phyloP scores from a whole-genome alignment of 2,113 vertebrate species.

The Otis tarda region DNA sequence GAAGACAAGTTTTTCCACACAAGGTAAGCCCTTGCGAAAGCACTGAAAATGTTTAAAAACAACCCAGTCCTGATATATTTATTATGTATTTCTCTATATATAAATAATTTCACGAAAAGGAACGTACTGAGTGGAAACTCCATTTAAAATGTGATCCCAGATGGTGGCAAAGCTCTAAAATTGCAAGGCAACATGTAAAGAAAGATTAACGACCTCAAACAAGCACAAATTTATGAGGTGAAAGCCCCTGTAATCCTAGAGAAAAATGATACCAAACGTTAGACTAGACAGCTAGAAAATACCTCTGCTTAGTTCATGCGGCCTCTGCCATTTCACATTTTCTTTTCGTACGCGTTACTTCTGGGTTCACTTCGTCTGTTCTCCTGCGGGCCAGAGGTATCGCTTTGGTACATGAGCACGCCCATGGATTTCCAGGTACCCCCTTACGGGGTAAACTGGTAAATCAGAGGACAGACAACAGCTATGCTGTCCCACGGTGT shows the following conservation, averaged over 20 bases:
- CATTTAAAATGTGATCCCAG: conserved; percentile 71
- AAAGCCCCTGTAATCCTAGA: conserved; percentile 71
- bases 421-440: neutral
- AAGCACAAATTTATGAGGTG: conserved; percentile 73
- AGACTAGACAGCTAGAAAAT: conserved; percentile 69
- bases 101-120: conserved; percentile 66
- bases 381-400: neutral
- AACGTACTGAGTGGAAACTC: conserved; percentile 71
- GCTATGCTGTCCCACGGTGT: neutral
- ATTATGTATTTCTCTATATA: conserved; percentile 54
- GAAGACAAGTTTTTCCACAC: conserved; percentile 67
- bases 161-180: conserved; percentile 71
- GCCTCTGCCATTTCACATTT: conserved; percentile 59
- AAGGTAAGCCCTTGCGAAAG: conserved; percentile 48
- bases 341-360: neutral
- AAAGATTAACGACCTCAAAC: conserved; percentile 73
- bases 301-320: conserved; percentile 56
- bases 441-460: neutral
- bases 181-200: conserved; percentile 70
- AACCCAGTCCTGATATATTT: conserved; percentile 56
- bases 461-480: neutral
- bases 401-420: neutral
- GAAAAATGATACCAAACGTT: conserved; percentile 71
- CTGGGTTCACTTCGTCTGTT: conserved; percentile 1
- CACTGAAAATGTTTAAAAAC: conserved; percentile 61